phyloP scores from a whole-genome alignment of 2,888 invertebrate genomes.

The Mythimna albipuncta region DNA sequence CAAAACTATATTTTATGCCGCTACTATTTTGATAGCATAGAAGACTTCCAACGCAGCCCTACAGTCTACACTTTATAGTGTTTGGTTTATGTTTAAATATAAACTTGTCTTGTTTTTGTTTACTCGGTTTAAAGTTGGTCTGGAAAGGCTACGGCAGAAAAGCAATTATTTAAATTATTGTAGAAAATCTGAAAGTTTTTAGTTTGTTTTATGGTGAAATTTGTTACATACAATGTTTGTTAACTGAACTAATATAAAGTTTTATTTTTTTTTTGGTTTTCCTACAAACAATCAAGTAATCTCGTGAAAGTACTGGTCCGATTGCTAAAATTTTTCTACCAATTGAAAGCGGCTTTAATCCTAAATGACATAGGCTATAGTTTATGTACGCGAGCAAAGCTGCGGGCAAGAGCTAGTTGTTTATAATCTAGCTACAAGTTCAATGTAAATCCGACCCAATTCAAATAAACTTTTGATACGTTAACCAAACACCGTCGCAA shows the following conservation, averaged over 20 bases:
- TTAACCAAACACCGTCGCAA: too few species aligned
- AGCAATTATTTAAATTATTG: neutral
- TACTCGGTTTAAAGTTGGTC: constrained; percentile 11
- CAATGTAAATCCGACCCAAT: too few species aligned
- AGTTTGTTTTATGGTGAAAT: neutral
- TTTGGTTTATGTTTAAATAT: constrained; percentile 13
- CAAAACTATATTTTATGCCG: constrained; percentile 69
- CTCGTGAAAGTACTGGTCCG: too few species aligned
- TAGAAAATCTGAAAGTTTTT: neutral
- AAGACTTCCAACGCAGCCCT: constrained; percentile 16
- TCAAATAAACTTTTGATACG: too few species aligned
- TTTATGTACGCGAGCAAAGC: too few species aligned
- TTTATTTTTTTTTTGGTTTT: too few species aligned
- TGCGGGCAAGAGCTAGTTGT: too few species aligned
- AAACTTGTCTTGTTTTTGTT: constrained; percentile 4
- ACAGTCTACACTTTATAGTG: constrained; percentile 8
- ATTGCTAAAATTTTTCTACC: too few species aligned
- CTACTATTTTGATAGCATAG: constrained; percentile 64
- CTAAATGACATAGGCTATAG: too few species aligned
- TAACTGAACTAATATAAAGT: too few species aligned
- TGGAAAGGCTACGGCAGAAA: neutral
- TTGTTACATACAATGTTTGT: neutral
- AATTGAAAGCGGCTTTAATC: too few species aligned
- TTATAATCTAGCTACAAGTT: neutral
- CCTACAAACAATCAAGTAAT: too few species aligned